These are phyloP conservation scores for Zoroaster sp. DNA, from an alignment of 53 echinoderm and acorn worm species.

Conservation along the genomic window DNA sequence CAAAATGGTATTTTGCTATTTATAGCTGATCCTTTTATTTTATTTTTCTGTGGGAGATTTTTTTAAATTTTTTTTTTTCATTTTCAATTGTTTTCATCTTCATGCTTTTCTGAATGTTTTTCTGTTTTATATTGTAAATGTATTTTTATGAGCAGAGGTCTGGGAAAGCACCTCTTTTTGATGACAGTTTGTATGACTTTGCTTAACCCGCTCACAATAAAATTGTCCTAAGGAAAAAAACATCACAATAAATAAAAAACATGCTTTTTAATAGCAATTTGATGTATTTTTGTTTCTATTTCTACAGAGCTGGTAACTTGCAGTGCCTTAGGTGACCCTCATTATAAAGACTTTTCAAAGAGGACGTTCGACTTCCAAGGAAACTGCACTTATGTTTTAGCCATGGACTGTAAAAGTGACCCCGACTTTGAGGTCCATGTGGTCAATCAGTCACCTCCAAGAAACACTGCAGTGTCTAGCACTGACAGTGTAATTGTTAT, in stretches of 20 bases:
- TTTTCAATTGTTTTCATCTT: too few species aligned
- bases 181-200: neutral
- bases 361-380: conserved; percentile 4
- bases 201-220: too few species aligned
- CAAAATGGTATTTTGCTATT: too few species aligned
- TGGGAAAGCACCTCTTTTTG: neutral
- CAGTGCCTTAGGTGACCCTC: conserved; percentile 20
- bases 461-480: conserved; percentile 9
- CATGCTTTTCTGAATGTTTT: too few species aligned
- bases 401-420: neutral
- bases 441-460: neutral
- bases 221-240: too few species aligned
- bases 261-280: too few species aligned
- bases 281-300: too few species aligned
- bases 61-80: too few species aligned
- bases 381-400: conserved; percentile 14
- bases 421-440: conserved; percentile 9
- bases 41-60: too few species aligned
- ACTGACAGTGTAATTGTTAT: neutral
- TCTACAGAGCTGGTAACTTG: neutral
- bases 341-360: neutral
- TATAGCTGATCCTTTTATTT: too few species aligned
- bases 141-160: too few species aligned
- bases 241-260: too few species aligned
- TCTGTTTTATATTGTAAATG: neutral